These are phyloP conservation scores for Pygmarrhopalites habei DNA, from an alignment of 1,140 invertebrate genomes.

Conservation along the genomic window DNA sequence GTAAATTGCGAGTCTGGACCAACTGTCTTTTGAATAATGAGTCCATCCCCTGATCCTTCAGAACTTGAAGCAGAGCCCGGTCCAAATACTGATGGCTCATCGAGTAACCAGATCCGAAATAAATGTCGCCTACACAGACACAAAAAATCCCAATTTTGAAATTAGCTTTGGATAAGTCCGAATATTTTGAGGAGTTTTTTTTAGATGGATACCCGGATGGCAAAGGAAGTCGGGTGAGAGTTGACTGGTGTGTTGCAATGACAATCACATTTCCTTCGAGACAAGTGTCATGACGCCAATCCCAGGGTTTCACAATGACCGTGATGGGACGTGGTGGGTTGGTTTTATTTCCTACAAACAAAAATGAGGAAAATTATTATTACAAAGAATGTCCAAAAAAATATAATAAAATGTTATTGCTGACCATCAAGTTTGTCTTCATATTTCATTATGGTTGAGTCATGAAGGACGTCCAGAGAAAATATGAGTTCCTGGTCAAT, in stretches of 20 bases:
- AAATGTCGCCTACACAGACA: slow-evolving; percentile 6
- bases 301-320: slow-evolving; percentile 22
- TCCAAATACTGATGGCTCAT: not conserved
- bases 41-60: no score
- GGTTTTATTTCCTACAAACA: no score
- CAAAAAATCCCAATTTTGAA: no score
- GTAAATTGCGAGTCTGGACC: not conserved
- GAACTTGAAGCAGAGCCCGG: no score
- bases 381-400: no score
- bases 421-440: no score
- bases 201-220: not conserved
- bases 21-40: not conserved
- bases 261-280: not conserved
- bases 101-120: slow-evolving; percentile 18
- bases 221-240: not conserved
- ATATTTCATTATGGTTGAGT: no score
- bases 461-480: slow-evolving; percentile 6
- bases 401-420: no score
- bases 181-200: no score
- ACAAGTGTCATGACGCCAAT: slow-evolving; percentile 17
- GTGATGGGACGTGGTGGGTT: not conserved
- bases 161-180: no score
- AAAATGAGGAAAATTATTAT: no score
- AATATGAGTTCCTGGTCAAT: slow-evolving; percentile 15
- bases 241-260: not conserved